phyloP scores from a whole-genome alignment of 2,888 invertebrate species.

The Incurvaria masculella region DNA sequence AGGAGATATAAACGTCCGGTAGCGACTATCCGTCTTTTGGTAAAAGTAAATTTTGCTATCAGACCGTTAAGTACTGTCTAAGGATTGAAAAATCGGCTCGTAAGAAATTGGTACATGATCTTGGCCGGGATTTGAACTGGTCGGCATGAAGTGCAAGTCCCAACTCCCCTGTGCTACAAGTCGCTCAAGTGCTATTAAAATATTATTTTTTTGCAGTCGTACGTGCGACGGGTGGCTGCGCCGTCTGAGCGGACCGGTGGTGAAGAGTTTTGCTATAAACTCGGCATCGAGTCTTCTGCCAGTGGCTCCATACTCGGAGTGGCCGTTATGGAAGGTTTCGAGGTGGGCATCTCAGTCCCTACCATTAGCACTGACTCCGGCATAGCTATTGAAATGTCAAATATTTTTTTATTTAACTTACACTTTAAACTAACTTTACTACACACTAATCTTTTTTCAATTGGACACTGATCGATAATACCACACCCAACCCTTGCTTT shows the following conservation, averaged over 20 bases:
- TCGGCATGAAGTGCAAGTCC: no score
- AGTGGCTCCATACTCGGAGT: conserved; percentile 46
- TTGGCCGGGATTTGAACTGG: no score
- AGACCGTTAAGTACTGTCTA: no score
- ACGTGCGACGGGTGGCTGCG: conserved; percentile 42
- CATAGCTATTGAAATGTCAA: neutral
- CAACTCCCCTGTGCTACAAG: neutral
- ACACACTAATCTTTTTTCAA: neutral
- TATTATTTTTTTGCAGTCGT: conserved; percentile 32
- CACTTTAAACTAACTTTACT: neutral
- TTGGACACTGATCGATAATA: neutral
- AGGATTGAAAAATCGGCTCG: no score
- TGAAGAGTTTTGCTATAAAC: conserved; percentile 45
- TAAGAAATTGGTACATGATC: no score
- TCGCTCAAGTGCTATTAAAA: neutral
- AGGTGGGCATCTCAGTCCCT: conserved; percentile 23
- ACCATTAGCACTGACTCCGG: neutral
- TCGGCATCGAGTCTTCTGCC: conserved; percentile 41
- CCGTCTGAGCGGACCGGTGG: conserved; percentile 29
- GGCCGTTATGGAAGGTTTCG: conserved; percentile 49
- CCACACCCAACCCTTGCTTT: no score
- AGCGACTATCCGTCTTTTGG: no score
- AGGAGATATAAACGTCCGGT: no score
- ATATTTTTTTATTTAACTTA: neutral
- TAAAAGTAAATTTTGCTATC: no score